Evolutionary conservation across 2,888 invertebrate species (phyloP).

Genomic region (Sipha maydis): DNA sequence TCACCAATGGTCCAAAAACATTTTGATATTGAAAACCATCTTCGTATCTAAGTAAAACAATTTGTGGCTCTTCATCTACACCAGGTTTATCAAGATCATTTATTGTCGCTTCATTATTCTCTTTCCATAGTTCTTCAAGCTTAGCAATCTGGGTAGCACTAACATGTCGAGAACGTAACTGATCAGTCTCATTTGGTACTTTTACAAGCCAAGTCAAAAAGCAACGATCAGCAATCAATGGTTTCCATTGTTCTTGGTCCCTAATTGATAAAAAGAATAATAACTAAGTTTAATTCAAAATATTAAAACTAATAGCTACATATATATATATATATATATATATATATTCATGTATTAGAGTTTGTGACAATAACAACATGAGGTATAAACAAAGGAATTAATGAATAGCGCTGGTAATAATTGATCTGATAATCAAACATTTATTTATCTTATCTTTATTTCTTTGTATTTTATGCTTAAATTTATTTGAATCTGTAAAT

Average conservation of each 20-base stretch:
- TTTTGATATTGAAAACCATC: conserved; percentile 99
- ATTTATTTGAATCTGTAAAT: neutral
- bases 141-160: conserved; percentile 97
- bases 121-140: conserved; percentile 98
- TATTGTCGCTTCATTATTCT: conserved; percentile 96
- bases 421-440: too few relatives aligned
- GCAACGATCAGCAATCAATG: conserved; percentile 94
- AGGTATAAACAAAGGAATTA: too few relatives aligned
- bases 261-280: conserved; percentile 65
- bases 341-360: too few relatives aligned
- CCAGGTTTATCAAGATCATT: conserved; percentile 98
- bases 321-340: too few relatives aligned
- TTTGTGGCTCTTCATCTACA: conserved; percentile 97
- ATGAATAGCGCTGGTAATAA: too few relatives aligned
- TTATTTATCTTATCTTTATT: neutral
- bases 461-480: neutral
- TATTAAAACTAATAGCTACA: too few relatives aligned
- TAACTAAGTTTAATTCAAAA: too few relatives aligned
- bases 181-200: conserved; percentile 97
- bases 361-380: too few relatives aligned
- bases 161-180: conserved; percentile 93
- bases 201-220: conserved; percentile 97
- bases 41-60: conserved; percentile 84
- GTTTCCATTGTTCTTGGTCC: conserved; percentile 99
- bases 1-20: conserved; percentile 96